phyloP scores from a whole-genome alignment of 2,888 invertebrate genomes.

The Hydrotaea diabolus region DNA sequence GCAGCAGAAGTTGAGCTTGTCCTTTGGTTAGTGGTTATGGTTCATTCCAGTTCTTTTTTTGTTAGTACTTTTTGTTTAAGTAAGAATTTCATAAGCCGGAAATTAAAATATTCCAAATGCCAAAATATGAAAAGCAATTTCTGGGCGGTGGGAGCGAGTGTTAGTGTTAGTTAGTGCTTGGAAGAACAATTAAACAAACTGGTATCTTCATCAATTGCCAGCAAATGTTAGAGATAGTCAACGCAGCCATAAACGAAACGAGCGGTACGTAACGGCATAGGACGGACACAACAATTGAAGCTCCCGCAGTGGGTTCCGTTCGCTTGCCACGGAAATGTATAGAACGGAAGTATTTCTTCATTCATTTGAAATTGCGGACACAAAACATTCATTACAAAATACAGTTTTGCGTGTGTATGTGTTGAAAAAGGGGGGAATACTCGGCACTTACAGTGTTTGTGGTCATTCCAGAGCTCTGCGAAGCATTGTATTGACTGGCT shows the following conservation, averaged over 20 bases:
- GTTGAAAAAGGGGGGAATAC: background rate
- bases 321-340: background rate
- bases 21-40: background rate
- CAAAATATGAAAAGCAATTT: conserved; percentile 29
- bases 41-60: conserved; percentile 1
- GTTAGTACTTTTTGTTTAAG: conserved; percentile 20
- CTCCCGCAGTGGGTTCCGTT: background rate
- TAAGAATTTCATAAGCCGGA: conserved; percentile 11
- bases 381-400: conserved; percentile 9
- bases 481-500: conserved; percentile 59
- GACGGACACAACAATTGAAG: background rate
- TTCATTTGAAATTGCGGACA: conserved; percentile 10
- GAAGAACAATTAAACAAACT: conserved; percentile 42
- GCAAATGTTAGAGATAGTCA: conserved; percentile 32
- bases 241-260: conserved; percentile 5
- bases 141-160: conserved; percentile 32
- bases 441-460: conserved; percentile 66
- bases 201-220: conserved; percentile 32
- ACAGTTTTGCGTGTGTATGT: no score
- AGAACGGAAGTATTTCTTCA: background rate
- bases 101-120: conserved; percentile 41
- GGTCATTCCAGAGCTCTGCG: conserved; percentile 34
- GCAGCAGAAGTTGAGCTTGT: background rate
- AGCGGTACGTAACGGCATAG: no score
- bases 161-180: background rate